A percentile compares a stretch with the other conserved stretches of the same genome.
phyloP scores from a whole-genome alignment of 2,888 invertebrate species.

The Dione vanillae region DNA sequence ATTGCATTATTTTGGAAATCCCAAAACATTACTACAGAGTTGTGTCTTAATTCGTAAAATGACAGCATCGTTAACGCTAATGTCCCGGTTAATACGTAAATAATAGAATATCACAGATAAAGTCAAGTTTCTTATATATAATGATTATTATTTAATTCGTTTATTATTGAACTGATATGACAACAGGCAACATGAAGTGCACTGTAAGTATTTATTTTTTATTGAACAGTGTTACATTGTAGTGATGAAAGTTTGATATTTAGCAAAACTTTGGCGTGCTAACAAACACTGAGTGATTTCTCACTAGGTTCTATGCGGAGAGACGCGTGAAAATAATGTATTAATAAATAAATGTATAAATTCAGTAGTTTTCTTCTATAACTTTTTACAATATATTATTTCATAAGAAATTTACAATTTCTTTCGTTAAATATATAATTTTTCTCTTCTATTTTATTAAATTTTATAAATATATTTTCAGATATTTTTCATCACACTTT shows the following conservation, averaged over 20 bases:
- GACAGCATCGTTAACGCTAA: slow-evolving; percentile 1
- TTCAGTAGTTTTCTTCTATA: too few relatives aligned
- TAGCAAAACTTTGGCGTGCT: background rate
- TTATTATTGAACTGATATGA: background rate
- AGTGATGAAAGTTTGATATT: too few relatives aligned
- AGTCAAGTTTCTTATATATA: background rate
- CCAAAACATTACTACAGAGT: background rate
- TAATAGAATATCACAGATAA: slow-evolving; percentile 6
- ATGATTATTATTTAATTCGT: background rate
- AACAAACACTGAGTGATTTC: too few relatives aligned
- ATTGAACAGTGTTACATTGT: too few relatives aligned
- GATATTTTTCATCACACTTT: slow-evolving; percentile 11
- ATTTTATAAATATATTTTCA: slow-evolving; percentile 3
- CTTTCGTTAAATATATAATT: background rate
- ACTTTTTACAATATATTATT: too few relatives aligned
- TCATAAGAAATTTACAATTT: background rate
- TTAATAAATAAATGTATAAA: too few relatives aligned
- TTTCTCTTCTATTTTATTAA: background rate
- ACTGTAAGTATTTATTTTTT: slow-evolving; percentile 19
- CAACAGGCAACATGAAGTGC: slow-evolving; percentile 14
- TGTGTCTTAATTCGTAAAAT: background rate
- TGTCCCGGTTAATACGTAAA: slow-evolving; percentile 10
- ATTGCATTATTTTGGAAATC: slow-evolving; percentile 4
- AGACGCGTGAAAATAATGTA: too few relatives aligned
- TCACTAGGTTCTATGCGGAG: too few relatives aligned